Evolutionary conservation across 1,140 invertebrate genomes (phyloP).

Genomic region (Drosophila funebris): DNA sequence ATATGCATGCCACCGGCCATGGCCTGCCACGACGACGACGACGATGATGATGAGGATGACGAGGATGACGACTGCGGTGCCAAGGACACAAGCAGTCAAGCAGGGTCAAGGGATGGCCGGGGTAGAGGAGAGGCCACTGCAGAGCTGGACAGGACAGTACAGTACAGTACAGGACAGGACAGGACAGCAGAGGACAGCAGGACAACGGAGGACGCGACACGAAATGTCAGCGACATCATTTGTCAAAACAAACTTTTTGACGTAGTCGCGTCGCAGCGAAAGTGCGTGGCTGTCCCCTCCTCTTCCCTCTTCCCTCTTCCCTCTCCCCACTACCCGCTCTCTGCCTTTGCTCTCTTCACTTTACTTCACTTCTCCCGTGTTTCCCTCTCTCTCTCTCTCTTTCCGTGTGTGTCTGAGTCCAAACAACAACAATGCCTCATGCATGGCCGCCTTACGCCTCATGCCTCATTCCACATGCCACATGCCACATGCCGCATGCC

Average conservation of each 20-base stretch:
- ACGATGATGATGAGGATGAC: not conserved
- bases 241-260: conserved; percentile 79
- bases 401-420: conserved; percentile 17
- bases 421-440: conserved; percentile 46
- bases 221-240: conserved; percentile 70
- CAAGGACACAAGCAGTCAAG: conserved; percentile 40
- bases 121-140: not conserved
- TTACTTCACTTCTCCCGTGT: not conserved
- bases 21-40: not conserved
- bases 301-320: not conserved
- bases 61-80: not conserved
- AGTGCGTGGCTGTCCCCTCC: conserved; percentile 49
- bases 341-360: not conserved
- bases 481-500: conserved; percentile 5
- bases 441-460: conserved; percentile 1
- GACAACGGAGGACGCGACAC: conserved; percentile 13
- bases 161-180: not conserved
- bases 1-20: conserved; percentile 42
- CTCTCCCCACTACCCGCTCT: not conserved
- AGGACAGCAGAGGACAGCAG: not conserved
- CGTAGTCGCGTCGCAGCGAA: conserved; percentile 68
- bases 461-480: not conserved
- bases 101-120: not conserved
- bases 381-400: too few relatives aligned
- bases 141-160: not conserved